Base-by-base conservation (phyloP, 2,888 invertebrate genomes). In the Bedellia somnulentella region DNA sequence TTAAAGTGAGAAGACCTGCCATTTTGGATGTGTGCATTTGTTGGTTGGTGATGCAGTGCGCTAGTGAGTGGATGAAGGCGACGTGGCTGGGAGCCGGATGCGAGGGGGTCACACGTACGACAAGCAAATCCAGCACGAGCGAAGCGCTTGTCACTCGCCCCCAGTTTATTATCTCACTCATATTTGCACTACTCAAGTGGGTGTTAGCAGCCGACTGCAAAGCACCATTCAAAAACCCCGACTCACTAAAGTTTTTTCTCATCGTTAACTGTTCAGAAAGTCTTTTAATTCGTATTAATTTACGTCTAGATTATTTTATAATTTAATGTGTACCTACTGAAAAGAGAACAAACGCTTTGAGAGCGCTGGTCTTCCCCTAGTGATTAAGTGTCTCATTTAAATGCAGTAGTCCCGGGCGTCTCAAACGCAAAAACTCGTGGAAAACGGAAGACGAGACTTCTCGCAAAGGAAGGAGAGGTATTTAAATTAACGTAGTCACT, bases 351-450 rank as follows among this genome's bases (percentile, higher is more conserved):
- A 67, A 60, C 59, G 62, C 58, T 58, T 54, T 61, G 63, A 64
- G 60, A 67, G 58, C 52, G 59, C 56, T 57, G 58, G 62, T 54
- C 61, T 61, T 63, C 62, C 58, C 61, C 59, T 57, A 59, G 63
- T 75, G 73, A 75, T 73, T 71, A 70, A 75, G 70, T 75, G 64
- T 71, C 71, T 73, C 70, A 75, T 75, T 73, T 75, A 75, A 71
- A 75, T 73, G 67, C 70, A 75, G 68, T 70, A 68, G 66, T 63
- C 57, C 59, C 60, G 60, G 63, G 57, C 61, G 61, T 62, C 61
- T 64, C 64, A 61, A 71, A 70, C 62, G 68, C 61, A 70, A 71
- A 70, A 49, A 48, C 60, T 64, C 59, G 60, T 60, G 64, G 75
- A 58, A 68, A 75, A 63, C 73, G 75, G 75, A 75, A 75, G 70